Evolutionary conservation across 2,113 vertebrate genomes (phyloP).

Genomic region (Sus scrofa): DNA sequence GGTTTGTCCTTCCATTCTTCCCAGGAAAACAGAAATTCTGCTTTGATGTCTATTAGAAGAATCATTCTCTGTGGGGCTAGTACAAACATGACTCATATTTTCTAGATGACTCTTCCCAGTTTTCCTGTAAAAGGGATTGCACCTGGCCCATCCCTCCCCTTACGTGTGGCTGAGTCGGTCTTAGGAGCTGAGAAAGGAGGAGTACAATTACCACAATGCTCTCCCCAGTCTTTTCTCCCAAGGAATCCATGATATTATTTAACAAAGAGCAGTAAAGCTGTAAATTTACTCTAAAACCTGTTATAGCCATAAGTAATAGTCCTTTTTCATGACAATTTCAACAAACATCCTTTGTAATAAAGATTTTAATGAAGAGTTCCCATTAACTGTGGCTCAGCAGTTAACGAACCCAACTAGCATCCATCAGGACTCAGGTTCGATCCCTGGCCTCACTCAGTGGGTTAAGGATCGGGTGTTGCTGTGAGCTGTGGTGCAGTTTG

Average conservation of each 20-base stretch:
- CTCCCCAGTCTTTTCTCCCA: not conserved
- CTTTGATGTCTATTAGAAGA: not conserved
- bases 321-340: not conserved
- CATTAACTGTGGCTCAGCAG: no score
- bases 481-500: no score
- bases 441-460: no score
- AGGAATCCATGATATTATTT: not conserved
- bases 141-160: not conserved
- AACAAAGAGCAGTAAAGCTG: not conserved
- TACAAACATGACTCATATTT: slow-evolving; percentile 67
- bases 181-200: not conserved
- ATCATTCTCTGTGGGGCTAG: not conserved
- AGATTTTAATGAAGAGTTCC: no score
- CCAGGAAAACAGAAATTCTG: slow-evolving; percentile 21
- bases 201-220: not conserved
- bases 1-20: not conserved
- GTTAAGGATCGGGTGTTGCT: no score
- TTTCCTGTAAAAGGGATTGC: slow-evolving; percentile 57
- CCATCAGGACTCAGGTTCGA: no score
- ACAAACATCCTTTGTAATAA: not conserved
- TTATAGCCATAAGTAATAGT: not conserved
- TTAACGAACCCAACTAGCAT: no score
- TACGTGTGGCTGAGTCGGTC: not conserved
- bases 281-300: not conserved
- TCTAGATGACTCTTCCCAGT: slow-evolving; percentile 63